phyloP scores from a whole-genome alignment of 37 sponge, comb jelly and placozoan genomes.

The Chondrosia reniformis region DNA sequence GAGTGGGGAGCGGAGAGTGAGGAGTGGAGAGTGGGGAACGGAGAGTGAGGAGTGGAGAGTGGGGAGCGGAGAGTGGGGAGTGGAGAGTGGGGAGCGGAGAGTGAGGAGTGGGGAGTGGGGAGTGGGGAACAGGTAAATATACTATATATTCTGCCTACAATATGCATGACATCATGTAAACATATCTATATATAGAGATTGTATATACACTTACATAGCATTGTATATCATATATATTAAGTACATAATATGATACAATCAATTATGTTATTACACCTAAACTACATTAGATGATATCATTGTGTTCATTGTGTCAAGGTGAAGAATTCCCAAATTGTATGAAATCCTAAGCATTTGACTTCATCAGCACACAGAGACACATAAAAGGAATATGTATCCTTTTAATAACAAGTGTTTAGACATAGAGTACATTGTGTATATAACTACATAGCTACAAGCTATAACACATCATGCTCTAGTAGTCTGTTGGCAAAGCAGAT shows the following conservation, averaged over 20 bases:
- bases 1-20: background rate
- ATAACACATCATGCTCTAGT: no score
- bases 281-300: no score
- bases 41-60: background rate
- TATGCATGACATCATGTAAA: background rate
- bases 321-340: no score
- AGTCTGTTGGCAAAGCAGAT: no score
- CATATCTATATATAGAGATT: background rate
- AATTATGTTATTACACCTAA: background rate
- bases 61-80: background rate
- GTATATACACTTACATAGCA: background rate
- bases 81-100: background rate
- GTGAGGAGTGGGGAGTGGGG: background rate
- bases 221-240: background rate
- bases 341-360: no score
- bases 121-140: background rate
- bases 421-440: no score
- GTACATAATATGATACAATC: background rate
- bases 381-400: no score
- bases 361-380: no score
- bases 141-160: no score
- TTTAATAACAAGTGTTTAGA: no score
- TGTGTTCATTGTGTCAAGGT: no score
- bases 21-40: background rate
- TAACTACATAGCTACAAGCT: no score